Percentiles rank a stretch among this genome's conserved stretches.
These are phyloP conservation scores for Lepus townsendii DNA, from an alignment of 2,797 vertebrate genomes.

Conservation along the genomic window DNA sequence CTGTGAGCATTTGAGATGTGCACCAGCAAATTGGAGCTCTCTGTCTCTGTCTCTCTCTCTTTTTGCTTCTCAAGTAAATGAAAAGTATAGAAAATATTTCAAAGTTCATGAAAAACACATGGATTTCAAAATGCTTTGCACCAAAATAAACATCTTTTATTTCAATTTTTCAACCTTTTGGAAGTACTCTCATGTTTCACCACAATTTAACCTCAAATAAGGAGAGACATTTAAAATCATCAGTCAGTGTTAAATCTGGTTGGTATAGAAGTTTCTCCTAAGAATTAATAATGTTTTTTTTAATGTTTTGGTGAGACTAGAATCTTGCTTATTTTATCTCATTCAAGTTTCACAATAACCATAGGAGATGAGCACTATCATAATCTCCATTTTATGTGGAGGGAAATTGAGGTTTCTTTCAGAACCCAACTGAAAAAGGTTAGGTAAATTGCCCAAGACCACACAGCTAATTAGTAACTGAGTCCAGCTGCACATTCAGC, in stretches of 20 bases:
- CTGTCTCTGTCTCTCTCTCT: too few species aligned
- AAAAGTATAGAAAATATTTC: too few species aligned
- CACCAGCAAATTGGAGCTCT: too few species aligned
- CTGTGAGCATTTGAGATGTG: too few species aligned
- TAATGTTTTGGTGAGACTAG: not conserved
- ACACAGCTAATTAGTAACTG: not conserved
- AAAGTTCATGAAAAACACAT: too few species aligned
- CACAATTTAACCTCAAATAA: not conserved
- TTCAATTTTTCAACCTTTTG: too few species aligned
- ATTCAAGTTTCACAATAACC: not conserved
- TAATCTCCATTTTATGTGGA: not conserved
- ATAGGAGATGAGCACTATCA: not conserved
- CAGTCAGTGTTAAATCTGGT: not conserved
- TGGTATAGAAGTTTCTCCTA: slow-evolving; percentile 4
- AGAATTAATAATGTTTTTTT: slow-evolving; percentile 1
- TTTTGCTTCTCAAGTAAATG: too few species aligned
- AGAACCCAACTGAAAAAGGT: not conserved
- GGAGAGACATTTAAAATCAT: not conserved
- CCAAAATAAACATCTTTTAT: too few species aligned
- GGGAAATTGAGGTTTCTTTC: slow-evolving; percentile 9
- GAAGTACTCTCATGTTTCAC: not conserved
- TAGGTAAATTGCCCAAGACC: not conserved
- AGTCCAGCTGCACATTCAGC: not conserved
- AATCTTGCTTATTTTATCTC: slow-evolving; percentile 14
- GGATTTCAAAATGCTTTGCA: too few species aligned